phyloP scores from a whole-genome alignment of 2,113 vertebrate genomes.

The Nestor notabilis region DNA sequence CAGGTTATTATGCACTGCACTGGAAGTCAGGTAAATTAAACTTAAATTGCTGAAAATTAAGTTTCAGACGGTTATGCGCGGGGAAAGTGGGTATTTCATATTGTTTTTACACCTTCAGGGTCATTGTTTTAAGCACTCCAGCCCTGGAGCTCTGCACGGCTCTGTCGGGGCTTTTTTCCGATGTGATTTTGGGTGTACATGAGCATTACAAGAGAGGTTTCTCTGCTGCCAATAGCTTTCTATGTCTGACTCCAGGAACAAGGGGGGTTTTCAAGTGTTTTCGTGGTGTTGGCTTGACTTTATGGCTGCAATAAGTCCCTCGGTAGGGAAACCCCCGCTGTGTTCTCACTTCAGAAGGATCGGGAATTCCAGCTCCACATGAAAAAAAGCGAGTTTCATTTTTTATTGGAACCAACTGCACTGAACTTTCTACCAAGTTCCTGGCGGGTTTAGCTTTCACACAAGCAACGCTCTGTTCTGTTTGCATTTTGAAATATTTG shows the following conservation, averaged over 20 bases:
- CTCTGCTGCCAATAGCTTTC: not conserved
- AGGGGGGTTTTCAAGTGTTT: slow-evolving; percentile 47
- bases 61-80: not conserved
- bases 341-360: slow-evolving; percentile 41
- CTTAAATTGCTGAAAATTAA: slow-evolving; percentile 63
- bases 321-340: slow-evolving; percentile 58
- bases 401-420: slow-evolving; percentile 33
- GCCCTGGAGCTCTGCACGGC: not conserved
- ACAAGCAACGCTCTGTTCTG: slow-evolving; percentile 46
- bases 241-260: slow-evolving; percentile 39
- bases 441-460: not conserved
- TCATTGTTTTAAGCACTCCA: not conserved
- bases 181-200: not conserved
- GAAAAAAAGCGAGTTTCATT: slow-evolving; percentile 4
- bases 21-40: slow-evolving; percentile 73
- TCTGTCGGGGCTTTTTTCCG: not conserved
- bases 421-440: slow-evolving; percentile 11
- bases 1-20: slow-evolving; percentile 54
- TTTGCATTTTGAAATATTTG: slow-evolving; percentile 29
- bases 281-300: slow-evolving; percentile 57
- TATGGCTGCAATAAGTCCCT: slow-evolving; percentile 70
- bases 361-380: slow-evolving; percentile 43
- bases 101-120: not conserved
- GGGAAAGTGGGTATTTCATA: not conserved
- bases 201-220: not conserved